phyloP scores from a whole-genome alignment of 2,888 invertebrate genomes.

The Torymus texanus region DNA sequence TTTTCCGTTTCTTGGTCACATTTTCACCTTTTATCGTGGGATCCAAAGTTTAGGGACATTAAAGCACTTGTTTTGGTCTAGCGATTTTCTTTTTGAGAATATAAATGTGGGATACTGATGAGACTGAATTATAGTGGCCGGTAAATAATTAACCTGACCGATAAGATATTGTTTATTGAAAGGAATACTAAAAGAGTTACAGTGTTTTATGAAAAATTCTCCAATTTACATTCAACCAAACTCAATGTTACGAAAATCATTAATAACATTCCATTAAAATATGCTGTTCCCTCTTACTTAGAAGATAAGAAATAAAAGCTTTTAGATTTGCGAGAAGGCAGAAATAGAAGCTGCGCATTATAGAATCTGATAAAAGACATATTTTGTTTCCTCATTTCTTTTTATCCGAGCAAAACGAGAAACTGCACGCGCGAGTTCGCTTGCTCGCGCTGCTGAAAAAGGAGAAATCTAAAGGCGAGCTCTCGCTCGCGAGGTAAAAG shows the following conservation, averaged over 20 bases:
- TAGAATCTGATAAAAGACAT: slow-evolving; percentile 45
- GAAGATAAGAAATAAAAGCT: slow-evolving; percentile 9
- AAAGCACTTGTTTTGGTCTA: no score
- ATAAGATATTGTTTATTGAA: slow-evolving; percentile 37
- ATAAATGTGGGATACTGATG: background rate
- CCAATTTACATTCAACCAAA: no score
- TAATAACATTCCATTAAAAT: background rate
- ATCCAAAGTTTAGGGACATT: background rate
- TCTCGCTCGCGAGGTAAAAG: slow-evolving; percentile 57
- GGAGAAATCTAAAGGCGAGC: slow-evolving; percentile 32
- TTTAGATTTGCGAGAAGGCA: background rate
- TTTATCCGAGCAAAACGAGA: slow-evolving; percentile 8
- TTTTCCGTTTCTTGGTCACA: background rate
- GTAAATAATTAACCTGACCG: background rate
- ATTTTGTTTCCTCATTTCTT: slow-evolving; percentile 23
- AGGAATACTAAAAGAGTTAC: slow-evolving; percentile 22
- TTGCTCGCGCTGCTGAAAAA: background rate
- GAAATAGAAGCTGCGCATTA: slow-evolving; percentile 11
- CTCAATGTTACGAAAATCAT: background rate
- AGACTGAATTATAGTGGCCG: no score
- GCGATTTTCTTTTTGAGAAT: slow-evolving; percentile 25
- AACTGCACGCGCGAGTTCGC: background rate
- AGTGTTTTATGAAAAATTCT: slow-evolving; percentile 3
- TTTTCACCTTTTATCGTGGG: slow-evolving; percentile 12
- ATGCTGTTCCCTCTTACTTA: background rate